These are phyloP conservation scores for Melolontha melolontha DNA, from an alignment of 2,888 invertebrate species.

Conservation along the genomic window DNA sequence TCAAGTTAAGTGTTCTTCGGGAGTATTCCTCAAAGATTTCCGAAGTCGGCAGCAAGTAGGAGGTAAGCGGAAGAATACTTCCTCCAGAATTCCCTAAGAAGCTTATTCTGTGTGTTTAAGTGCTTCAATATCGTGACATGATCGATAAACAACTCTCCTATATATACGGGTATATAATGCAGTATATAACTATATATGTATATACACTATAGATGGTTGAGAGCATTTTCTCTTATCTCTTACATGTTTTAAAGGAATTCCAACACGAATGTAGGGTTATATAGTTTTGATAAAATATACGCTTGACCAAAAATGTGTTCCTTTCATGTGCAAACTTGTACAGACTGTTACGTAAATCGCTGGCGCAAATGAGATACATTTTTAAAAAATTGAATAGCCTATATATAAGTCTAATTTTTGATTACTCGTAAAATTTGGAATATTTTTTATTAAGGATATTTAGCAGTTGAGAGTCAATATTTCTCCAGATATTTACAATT, in stretches of 20 bases:
- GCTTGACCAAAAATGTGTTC: too few relatives aligned
- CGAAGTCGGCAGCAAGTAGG: slow-evolving; percentile 58
- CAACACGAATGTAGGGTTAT: not conserved
- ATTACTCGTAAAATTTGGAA: too few relatives aligned
- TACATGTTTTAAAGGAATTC: slow-evolving; percentile 19
- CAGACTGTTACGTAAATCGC: too few relatives aligned
- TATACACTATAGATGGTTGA: slow-evolving; percentile 7
- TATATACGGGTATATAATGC: slow-evolving; percentile 46
- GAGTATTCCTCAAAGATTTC: slow-evolving; percentile 57
- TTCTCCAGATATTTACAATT: too few relatives aligned
- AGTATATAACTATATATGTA: slow-evolving; percentile 6
- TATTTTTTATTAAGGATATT: too few relatives aligned
- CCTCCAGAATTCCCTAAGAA: slow-evolving; percentile 65
- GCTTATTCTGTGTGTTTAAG: slow-evolving; percentile 64
- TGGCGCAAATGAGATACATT: too few relatives aligned
- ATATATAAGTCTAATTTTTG: too few relatives aligned
- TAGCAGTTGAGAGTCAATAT: too few relatives aligned
- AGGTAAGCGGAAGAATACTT: slow-evolving; percentile 53
- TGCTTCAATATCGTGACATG: slow-evolving; percentile 64
- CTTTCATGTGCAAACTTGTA: too few relatives aligned
- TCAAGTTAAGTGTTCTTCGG: slow-evolving; percentile 65
- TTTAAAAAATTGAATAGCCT: too few relatives aligned
- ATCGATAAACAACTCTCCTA: slow-evolving; percentile 60
- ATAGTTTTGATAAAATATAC: not conserved
- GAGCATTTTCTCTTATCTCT: slow-evolving; percentile 30